Conservation (phyloP, 2,888 invertebrate genomes). For the Campoplex nolae region DNA sequence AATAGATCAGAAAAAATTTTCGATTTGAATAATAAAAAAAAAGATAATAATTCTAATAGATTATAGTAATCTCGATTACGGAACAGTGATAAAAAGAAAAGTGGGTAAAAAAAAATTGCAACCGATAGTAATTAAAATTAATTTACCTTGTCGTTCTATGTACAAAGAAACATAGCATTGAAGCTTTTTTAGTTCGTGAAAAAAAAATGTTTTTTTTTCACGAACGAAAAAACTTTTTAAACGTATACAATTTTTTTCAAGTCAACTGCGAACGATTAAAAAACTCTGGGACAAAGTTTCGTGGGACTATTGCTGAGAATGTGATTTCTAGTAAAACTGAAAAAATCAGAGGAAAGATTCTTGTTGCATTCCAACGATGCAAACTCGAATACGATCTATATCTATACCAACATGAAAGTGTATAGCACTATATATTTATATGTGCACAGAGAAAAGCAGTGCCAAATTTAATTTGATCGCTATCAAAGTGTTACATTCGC, state of each 20-base stretch:
- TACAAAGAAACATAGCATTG: background rate
- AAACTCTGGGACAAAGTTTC: background rate
- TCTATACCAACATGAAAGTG: background rate
- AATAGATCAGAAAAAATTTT: background rate
- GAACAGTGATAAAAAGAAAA: background rate
- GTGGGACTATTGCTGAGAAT: background rate
- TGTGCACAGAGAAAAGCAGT: background rate
- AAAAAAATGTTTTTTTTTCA: background rate
- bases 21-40: background rate
- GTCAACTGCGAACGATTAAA: background rate
- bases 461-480: constrained; percentile 9
- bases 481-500: background rate
- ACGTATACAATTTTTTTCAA: background rate
- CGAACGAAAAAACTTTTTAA: too few species aligned
- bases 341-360: background rate
- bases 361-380: background rate
- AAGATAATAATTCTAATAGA: background rate
- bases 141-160: background rate
- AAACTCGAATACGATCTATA: background rate
- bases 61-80: background rate
- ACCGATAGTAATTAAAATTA: background rate
- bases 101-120: background rate
- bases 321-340: background rate
- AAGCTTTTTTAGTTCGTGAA: background rate
- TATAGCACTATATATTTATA: background rate